Conservation (phyloP, 2,113 vertebrate genomes). For the Arvicanthis niloticus region DNA sequence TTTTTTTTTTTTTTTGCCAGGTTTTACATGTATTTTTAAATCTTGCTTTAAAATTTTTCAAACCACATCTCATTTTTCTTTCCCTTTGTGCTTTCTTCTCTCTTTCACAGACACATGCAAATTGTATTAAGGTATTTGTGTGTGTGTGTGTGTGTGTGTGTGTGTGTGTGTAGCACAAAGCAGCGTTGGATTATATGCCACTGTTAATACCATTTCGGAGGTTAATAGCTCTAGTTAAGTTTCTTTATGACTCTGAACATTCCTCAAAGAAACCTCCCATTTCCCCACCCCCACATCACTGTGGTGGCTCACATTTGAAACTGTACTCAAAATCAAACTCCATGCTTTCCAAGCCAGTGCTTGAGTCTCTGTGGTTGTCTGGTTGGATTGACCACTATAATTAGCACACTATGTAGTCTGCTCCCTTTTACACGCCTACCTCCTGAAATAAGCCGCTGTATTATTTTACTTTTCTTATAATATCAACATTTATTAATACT, state of each 20-base stretch:
- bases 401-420: constrained; percentile 20
- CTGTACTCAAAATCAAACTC: background rate
- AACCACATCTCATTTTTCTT: background rate
- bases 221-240: constrained; percentile 47
- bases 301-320: background rate
- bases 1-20: background rate
- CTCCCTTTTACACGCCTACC: background rate
- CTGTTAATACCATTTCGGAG: constrained; percentile 62
- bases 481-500: constrained; percentile 48
- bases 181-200: constrained; percentile 40
- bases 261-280: background rate
- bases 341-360: constrained; percentile 29
- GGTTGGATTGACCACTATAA: constrained; percentile 43
- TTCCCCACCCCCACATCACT: background rate
- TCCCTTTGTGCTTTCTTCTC: background rate
- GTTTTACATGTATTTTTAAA: constrained; percentile 28
- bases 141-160: background rate
- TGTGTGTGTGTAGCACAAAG: constrained; percentile 23
- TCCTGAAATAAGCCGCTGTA: constrained; percentile 60
- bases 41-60: constrained; percentile 35
- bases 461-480: constrained; percentile 12
- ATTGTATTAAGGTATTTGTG: constrained; percentile 42
- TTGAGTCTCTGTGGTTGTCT: constrained; percentile 32
- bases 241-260: constrained; percentile 46
- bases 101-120: constrained; percentile 4